These are phyloP conservation scores for Nymphicus hollandicus DNA, from an alignment of 2,113 vertebrate species.

Conservation along the genomic window DNA sequence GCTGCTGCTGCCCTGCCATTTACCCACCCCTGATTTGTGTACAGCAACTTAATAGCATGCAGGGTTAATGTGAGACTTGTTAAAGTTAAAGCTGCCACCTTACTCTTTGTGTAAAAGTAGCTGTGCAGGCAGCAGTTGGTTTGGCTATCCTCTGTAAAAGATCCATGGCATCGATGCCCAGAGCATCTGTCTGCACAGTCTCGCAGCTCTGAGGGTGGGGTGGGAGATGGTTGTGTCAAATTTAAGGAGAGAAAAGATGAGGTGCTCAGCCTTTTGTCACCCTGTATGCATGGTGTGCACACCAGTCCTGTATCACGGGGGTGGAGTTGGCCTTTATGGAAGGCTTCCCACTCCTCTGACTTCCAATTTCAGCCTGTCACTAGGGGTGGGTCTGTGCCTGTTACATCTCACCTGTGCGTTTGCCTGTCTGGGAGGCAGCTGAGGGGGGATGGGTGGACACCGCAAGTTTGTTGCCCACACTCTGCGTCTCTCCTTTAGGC, in stretches of 20 bases:
- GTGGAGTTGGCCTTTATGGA: not conserved
- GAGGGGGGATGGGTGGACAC: not conserved
- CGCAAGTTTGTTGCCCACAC: not conserved
- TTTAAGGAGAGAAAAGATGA: not conserved
- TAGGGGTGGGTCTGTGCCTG: not conserved
- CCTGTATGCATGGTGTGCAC: not conserved
- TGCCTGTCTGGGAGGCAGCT: not conserved
- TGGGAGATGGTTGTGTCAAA: not conserved
- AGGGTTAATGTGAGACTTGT: not conserved
- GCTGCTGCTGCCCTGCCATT: not conserved
- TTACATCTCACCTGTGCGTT: not conserved
- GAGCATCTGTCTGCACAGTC: not conserved
- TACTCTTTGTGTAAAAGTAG: not conserved
- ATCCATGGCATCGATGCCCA: not conserved
- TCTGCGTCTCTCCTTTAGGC: slow-evolving; percentile 27
- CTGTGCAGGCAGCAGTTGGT: not conserved
- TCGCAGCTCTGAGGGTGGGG: not conserved
- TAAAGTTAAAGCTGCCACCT: not conserved
- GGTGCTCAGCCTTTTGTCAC: not conserved
- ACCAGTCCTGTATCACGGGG: not conserved
- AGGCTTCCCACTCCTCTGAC: not conserved
- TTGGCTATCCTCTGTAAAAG: not conserved
- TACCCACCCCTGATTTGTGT: not conserved
- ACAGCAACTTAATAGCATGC: not conserved
- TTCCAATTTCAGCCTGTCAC: not conserved